phyloP scores from a whole-genome alignment of 2,113 vertebrate genomes.

The Delphinus delphis region DNA sequence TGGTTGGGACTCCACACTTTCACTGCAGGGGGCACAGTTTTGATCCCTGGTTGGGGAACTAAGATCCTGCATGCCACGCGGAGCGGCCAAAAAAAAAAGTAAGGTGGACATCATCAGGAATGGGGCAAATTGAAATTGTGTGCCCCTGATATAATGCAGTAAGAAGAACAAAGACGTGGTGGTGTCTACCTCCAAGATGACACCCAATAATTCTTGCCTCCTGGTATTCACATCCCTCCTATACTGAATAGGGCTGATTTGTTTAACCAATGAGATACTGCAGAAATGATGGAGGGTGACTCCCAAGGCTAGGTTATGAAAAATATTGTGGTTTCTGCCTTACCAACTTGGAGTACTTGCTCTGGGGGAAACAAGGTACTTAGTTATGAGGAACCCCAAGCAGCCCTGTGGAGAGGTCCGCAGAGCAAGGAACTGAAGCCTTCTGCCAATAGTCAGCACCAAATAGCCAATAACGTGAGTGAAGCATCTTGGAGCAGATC shows the following conservation, averaged over 20 bases:
- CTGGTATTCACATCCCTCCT: neutral
- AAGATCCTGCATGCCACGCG: neutral
- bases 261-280: neutral
- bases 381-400: neutral
- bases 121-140: neutral
- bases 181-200: neutral
- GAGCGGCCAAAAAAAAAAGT: neutral
- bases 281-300: neutral
- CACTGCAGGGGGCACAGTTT: neutral
- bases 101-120: neutral
- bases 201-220: neutral
- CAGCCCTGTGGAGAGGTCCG: neutral
- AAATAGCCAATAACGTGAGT: neutral
- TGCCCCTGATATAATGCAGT: neutral
- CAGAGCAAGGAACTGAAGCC: neutral
- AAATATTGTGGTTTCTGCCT: neutral
- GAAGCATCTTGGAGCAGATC: neutral
- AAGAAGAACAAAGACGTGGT: neutral
- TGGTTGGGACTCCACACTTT: neutral
- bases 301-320: neutral
- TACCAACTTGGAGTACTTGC: neutral
- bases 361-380: neutral
- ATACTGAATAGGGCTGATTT: neutral
- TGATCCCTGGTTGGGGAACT: neutral
- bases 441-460: neutral